A percentile compares a stretch with the other conserved stretches of the same genome.
These are phyloP conservation scores for Diogma glabrata DNA, from an alignment of 2,888 invertebrate genomes.

Conservation along the genomic window DNA sequence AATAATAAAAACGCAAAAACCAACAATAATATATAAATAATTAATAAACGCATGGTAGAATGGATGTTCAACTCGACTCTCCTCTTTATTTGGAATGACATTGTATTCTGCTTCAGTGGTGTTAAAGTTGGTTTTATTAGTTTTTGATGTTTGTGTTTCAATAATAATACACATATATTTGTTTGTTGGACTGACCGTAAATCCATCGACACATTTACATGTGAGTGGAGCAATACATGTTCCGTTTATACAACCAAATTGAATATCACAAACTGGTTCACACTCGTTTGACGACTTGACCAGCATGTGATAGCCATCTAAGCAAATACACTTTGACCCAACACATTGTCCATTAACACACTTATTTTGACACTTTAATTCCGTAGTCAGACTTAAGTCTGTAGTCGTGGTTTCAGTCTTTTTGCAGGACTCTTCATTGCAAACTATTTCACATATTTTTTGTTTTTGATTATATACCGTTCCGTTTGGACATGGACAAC, in stretches of 20 bases:
- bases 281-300: not conserved
- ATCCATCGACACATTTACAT: constrained; percentile 13
- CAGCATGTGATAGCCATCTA: not conserved
- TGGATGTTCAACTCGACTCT: too few relatives aligned
- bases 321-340: constrained; percentile 3
- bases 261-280: not conserved
- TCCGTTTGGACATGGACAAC: not conserved
- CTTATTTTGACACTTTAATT: not conserved
- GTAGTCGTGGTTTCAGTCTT: not conserved
- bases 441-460: not conserved
- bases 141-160: not conserved
- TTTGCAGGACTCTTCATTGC: too few relatives aligned
- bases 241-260: constrained; percentile 12
- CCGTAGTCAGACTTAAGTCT: not conserved
- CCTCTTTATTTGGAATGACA: too few relatives aligned
- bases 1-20: too few relatives aligned
- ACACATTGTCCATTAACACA: constrained; percentile 7
- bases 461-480: not conserved
- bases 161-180: not conserved
- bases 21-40: too few relatives aligned
- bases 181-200: not conserved
- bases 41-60: too few relatives aligned
- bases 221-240: constrained; percentile 11
- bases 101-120: too few relatives aligned
- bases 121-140: not conserved